phyloP scores from a whole-genome alignment of 1,140 invertebrate genomes.

The Pachypeltis micranthus region DNA sequence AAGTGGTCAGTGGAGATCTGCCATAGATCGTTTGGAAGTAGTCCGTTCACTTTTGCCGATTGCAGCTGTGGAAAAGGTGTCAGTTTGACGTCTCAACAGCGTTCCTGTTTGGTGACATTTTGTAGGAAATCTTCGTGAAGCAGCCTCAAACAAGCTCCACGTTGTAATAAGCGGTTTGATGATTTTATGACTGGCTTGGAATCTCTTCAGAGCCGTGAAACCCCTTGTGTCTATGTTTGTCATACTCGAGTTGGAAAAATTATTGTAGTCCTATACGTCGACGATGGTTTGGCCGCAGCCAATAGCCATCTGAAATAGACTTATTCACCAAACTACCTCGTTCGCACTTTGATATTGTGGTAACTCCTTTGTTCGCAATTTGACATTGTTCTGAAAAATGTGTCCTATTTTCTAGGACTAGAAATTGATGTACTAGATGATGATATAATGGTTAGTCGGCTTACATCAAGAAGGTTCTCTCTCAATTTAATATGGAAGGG shows the following conservation, averaged over 20 bases:
- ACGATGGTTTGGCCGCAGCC: background rate
- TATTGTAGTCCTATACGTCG: background rate
- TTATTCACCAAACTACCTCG: background rate
- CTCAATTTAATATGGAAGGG: background rate
- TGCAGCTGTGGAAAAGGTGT: slow-evolving; percentile 23
- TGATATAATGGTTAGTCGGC: background rate
- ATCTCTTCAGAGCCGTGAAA: background rate
- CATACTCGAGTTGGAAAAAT: background rate
- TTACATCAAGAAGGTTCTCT: background rate
- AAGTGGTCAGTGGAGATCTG: background rate
- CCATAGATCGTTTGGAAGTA: slow-evolving; percentile 22
- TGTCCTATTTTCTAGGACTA: background rate
- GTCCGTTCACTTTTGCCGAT: slow-evolving; percentile 28
- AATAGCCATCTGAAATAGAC: background rate
- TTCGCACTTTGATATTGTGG: background rate
- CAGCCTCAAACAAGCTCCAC: slow-evolving; percentile 32
- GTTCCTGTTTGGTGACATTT: slow-evolving; percentile 29
- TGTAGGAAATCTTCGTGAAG: slow-evolving; percentile 34
- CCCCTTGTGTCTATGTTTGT: background rate
- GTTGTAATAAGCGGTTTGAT: slow-evolving; percentile 27
- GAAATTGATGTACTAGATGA: background rate
- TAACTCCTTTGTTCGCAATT: too few relatives aligned
- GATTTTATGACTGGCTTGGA: background rate
- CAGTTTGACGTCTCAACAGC: slow-evolving; percentile 24
- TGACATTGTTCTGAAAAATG: too few relatives aligned